Evolutionary conservation across 2,888 invertebrate species (phyloP).

Genomic region (Adelognathus sp.): DNA sequence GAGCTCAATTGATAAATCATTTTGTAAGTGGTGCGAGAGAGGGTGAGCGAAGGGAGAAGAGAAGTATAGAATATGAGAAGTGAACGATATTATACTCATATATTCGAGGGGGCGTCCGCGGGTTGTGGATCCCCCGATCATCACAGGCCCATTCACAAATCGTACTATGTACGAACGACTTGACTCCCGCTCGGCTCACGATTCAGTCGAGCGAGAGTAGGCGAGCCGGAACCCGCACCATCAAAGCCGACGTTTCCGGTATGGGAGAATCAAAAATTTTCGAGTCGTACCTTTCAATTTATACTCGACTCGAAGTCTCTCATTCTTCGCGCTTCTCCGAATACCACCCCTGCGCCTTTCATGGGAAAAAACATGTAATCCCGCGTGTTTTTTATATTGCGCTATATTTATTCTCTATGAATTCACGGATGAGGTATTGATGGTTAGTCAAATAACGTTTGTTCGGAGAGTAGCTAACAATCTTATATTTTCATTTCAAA

Average conservation of each 20-base stretch:
- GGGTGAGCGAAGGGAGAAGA: conserved; percentile 53
- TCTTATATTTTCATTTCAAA: too few species aligned
- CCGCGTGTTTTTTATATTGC: too few species aligned
- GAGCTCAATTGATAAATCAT: conserved; percentile 79
- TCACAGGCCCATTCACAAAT: conserved; percentile 57
- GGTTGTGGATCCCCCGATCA: conserved; percentile 55
- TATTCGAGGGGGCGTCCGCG: conserved; percentile 59
- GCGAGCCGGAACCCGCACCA: conserved; percentile 45
- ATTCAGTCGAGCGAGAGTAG: conserved; percentile 32
- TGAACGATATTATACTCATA: conserved; percentile 61
- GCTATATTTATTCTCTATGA: too few species aligned
- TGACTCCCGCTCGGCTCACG: conserved; percentile 25
- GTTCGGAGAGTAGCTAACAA: too few species aligned
- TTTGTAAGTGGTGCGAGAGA: conserved; percentile 73
- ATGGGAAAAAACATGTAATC: too few species aligned
- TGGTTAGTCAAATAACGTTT: too few species aligned
- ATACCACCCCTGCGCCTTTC: too few species aligned
- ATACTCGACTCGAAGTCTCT: conserved; percentile 10
- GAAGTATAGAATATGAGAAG: conserved; percentile 31
- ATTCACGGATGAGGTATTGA: too few species aligned
- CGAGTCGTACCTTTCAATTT: conserved; percentile 24
- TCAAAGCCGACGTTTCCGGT: conserved; percentile 40
- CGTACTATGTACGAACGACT: conserved; percentile 41
- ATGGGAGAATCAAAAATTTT: conserved; percentile 24
- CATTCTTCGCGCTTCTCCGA: too few species aligned